A percentile compares a stretch with the other conserved stretches of the same genome.
Evolutionary conservation across 2,888 invertebrate genomes (phyloP).

Genomic region (Phytoseiulus persimilis): DNA sequence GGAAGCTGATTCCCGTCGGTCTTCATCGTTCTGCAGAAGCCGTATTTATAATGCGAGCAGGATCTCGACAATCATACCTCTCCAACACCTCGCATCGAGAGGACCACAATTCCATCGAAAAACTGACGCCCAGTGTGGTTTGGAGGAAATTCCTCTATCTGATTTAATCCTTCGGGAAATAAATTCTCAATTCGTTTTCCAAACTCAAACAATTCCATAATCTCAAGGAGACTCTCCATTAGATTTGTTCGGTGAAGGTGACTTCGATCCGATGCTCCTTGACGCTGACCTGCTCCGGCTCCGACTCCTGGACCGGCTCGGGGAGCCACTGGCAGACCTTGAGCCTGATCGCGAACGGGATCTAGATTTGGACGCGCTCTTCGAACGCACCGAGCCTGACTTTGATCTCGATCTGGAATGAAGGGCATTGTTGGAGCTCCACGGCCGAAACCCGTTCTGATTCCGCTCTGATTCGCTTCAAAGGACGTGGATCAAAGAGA

Average conservation of each 20-base stretch:
- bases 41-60: no score
- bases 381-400: background rate
- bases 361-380: background rate
- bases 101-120: no score
- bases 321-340: slow-evolving; percentile 42
- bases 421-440: background rate
- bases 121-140: no score
- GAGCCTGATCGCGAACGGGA: slow-evolving; percentile 46
- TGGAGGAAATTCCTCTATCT: no score
- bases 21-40: no score
- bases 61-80: no score
- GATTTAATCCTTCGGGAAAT: no score
- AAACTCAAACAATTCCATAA: background rate
- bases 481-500: no score
- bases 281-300: slow-evolving; percentile 9
- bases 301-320: slow-evolving; percentile 5
- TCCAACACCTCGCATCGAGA: no score
- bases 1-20: no score
- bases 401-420: background rate
- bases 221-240: slow-evolving; percentile 9
- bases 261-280: slow-evolving; percentile 12
- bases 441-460: no score
- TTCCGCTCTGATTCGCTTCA: no score
- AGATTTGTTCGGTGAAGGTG: slow-evolving; percentile 14
- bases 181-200: background rate